A percentile compares a stretch with the other conserved stretches of the same genome.
phyloP scores from a whole-genome alignment of 2,888 invertebrate species.

The Charanyca ferruginea region DNA sequence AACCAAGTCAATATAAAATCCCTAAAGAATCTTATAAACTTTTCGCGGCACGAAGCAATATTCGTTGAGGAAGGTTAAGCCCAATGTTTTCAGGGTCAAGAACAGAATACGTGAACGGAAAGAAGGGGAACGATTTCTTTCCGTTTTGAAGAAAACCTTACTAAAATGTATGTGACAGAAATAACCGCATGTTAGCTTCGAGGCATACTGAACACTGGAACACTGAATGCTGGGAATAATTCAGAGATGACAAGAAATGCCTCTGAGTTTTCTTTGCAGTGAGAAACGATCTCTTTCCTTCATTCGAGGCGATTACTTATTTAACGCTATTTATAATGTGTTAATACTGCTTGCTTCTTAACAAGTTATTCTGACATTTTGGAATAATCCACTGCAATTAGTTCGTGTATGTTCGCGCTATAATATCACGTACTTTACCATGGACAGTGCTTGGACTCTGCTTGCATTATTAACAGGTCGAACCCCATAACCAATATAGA shows the following conservation, averaged over 20 bases:
- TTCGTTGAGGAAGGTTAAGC: slow-evolving; percentile 60
- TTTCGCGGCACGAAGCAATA: slow-evolving; percentile 49
- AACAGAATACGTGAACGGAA: slow-evolving; percentile 50
- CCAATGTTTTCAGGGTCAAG: slow-evolving; percentile 57
- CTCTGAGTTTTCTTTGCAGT: background rate
- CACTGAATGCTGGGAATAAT: slow-evolving; percentile 27
- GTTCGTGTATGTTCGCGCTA: slow-evolving; percentile 34
- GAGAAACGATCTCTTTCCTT: background rate
- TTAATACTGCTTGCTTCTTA: background rate
- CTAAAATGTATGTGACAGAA: slow-evolving; percentile 41
- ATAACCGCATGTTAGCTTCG: slow-evolving; percentile 20
- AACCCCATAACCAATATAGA: slow-evolving; percentile 1
- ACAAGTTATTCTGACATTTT: slow-evolving; percentile 15
- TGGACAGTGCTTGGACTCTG: slow-evolving; percentile 41
- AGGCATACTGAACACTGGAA: slow-evolving; percentile 22
- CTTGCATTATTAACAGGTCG: slow-evolving; percentile 38
- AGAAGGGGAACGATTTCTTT: slow-evolving; percentile 34
- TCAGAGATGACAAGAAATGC: slow-evolving; percentile 8
- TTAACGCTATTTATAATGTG: background rate
- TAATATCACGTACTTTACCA: slow-evolving; percentile 36
- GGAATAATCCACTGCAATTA: slow-evolving; percentile 29
- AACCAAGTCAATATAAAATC: slow-evolving; percentile 36
- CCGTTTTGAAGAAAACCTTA: slow-evolving; percentile 40
- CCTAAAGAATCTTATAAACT: slow-evolving; percentile 34
- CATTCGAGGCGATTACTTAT: background rate